A percentile compares a stretch with the other conserved stretches of the same genome.
phyloP scores from a whole-genome alignment of 2,888 invertebrate species.

The Drosophila tanythrix region DNA sequence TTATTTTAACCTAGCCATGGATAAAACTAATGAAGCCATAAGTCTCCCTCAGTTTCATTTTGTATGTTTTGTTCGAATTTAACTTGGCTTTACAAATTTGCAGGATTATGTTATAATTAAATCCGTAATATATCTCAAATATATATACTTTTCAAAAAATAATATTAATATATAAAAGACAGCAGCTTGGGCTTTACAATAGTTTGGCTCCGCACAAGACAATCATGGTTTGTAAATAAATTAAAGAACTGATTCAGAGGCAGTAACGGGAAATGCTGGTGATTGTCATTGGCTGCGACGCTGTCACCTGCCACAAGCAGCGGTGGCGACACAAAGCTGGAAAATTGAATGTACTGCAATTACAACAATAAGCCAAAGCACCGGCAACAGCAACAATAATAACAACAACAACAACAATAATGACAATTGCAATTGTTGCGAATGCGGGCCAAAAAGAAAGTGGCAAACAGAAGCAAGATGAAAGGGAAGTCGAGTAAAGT shows the following conservation, averaged over 20 bases:
- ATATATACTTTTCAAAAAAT: neutral
- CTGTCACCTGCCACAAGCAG: slow-evolving; percentile 61
- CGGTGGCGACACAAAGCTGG: slow-evolving; percentile 25
- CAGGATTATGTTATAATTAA: neutral
- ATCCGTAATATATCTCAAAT: too few species aligned
- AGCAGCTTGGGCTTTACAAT: neutral
- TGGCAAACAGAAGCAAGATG: slow-evolving; percentile 24
- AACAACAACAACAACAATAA: slow-evolving; percentile 37
- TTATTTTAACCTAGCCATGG: neutral
- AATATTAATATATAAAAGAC: neutral
- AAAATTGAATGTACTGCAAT: slow-evolving; percentile 57
- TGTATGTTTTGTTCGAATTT: neutral
- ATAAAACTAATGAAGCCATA: neutral
- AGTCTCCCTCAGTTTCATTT: neutral
- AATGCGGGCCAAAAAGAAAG: slow-evolving; percentile 23
- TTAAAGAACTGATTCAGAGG: slow-evolving; percentile 19
- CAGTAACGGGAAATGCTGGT: slow-evolving; percentile 44
- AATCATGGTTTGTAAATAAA: slow-evolving; percentile 34
- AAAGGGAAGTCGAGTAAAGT: slow-evolving; percentile 58
- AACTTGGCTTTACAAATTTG: neutral
- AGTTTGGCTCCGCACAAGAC: neutral
- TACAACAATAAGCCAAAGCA: slow-evolving; percentile 56
- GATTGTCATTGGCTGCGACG: slow-evolving; percentile 56
- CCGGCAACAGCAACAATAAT: slow-evolving; percentile 35
- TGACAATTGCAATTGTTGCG: slow-evolving; percentile 61